Evolutionary conservation across 1,140 invertebrate genomes (phyloP).

Genomic region (Trachymyrmex cornetzi): DNA sequence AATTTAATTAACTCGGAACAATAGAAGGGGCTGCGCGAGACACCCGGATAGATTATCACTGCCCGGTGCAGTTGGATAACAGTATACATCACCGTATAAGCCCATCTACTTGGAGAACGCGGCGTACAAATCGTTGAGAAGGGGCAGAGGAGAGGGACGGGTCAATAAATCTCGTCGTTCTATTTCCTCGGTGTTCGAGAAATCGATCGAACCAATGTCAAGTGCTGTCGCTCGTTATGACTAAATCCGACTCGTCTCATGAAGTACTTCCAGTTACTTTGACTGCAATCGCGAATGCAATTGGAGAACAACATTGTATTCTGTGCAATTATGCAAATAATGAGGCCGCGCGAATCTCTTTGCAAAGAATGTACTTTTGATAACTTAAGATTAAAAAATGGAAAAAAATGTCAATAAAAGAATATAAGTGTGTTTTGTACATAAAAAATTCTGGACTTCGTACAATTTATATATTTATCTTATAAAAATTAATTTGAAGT

Average conservation of each 20-base stretch:
- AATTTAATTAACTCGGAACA: constrained; percentile 61
- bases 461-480: neutral
- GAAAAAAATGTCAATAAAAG: neutral
- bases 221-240: constrained; percentile 49
- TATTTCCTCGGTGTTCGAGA: constrained; percentile 41
- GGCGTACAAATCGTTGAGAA: neutral
- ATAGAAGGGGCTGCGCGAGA: constrained; percentile 50
- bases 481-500: neutral
- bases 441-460: neutral
- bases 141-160: neutral
- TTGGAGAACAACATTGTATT: neutral
- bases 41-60: constrained; percentile 57
- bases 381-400: neutral
- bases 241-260: constrained; percentile 26
- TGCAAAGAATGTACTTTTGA: neutral
- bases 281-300: neutral
- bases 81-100: constrained; percentile 58
- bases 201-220: constrained; percentile 52
- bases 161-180: constrained; percentile 42
- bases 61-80: constrained; percentile 49
- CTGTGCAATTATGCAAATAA: neutral
- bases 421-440: neutral
- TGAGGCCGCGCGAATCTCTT: neutral
- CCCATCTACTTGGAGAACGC: constrained; percentile 51
- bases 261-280: neutral